phyloP scores from a whole-genome alignment of 2,888 invertebrate species.

The Ditula angustiorana region DNA sequence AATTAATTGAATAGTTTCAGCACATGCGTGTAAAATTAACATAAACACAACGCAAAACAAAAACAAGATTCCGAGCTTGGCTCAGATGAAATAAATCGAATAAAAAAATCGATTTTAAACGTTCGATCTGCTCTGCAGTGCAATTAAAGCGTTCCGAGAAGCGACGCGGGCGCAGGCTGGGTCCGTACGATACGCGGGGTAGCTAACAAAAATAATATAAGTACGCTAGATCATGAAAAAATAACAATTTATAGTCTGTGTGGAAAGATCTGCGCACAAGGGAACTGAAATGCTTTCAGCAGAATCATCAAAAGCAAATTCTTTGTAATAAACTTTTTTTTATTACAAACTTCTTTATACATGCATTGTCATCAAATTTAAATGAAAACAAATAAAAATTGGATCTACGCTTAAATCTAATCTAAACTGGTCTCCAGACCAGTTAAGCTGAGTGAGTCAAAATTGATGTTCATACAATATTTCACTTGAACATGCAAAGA shows the following conservation, averaged over 20 bases:
- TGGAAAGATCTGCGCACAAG: no score
- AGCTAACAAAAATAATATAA: slow-evolving; percentile 31
- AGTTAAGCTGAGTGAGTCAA: no score
- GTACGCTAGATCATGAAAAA: slow-evolving; percentile 23
- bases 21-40: slow-evolving; percentile 83
- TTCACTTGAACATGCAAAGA: no score
- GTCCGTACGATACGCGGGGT: slow-evolving; percentile 55
- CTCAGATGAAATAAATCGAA: slow-evolving; percentile 80
- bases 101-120: slow-evolving; percentile 84
- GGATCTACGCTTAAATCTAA: no score
- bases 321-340: no score
- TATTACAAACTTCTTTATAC: no score
- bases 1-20: slow-evolving; percentile 84
- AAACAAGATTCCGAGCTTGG: slow-evolving; percentile 74
- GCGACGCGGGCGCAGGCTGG: slow-evolving; percentile 63
- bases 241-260: not conserved
- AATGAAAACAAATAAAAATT: no score
- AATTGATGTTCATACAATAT: no score
- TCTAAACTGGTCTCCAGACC: no score
- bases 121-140: slow-evolving; percentile 80
- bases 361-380: no score
- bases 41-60: slow-evolving; percentile 80
- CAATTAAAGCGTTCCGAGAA: slow-evolving; percentile 84
- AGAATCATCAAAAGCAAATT: no score
- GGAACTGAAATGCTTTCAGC: no score